Evolutionary conservation across 2,113 vertebrate species (phyloP).

Genomic region (Neofelis nebulosa): DNA sequence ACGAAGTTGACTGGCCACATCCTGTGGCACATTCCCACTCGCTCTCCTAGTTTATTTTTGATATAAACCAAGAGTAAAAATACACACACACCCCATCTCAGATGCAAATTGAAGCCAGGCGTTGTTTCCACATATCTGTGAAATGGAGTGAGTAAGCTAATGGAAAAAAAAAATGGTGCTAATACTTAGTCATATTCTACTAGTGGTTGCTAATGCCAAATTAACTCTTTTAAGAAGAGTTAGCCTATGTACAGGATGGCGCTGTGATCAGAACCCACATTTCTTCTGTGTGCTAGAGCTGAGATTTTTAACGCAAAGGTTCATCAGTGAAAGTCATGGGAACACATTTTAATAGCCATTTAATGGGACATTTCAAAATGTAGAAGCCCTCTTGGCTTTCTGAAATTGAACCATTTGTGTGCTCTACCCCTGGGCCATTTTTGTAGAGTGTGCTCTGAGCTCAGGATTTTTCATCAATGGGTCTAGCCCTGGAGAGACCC

Average conservation of each 20-base stretch:
- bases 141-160: conserved; percentile 52
- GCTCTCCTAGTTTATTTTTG: conserved; percentile 74
- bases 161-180: background rate
- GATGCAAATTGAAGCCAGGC: conserved; percentile 62
- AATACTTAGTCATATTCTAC: conserved; percentile 35
- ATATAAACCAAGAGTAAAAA: conserved; percentile 64
- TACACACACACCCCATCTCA: background rate
- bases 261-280: background rate
- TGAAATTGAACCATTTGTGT: conserved; percentile 45
- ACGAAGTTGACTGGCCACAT: conserved; percentile 60
- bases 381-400: conserved; percentile 72
- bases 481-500: background rate
- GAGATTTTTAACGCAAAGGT: conserved; percentile 36
- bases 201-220: conserved; percentile 43
- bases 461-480: conserved; percentile 9
- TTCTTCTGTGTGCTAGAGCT: background rate
- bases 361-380: conserved; percentile 26
- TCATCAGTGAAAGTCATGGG: conserved; percentile 46
- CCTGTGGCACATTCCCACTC: conserved; percentile 63
- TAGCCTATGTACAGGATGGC: background rate
- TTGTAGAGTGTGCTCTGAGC: background rate
- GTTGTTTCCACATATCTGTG: conserved; percentile 49
- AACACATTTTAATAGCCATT: conserved; percentile 66
- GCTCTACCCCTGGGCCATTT: background rate
- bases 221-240: conserved; percentile 59